Percentiles rank a stretch among this genome's conserved stretches.
Evolutionary conservation across 2,888 invertebrate genomes (phyloP).

Genomic region (Cinara cedri): DNA sequence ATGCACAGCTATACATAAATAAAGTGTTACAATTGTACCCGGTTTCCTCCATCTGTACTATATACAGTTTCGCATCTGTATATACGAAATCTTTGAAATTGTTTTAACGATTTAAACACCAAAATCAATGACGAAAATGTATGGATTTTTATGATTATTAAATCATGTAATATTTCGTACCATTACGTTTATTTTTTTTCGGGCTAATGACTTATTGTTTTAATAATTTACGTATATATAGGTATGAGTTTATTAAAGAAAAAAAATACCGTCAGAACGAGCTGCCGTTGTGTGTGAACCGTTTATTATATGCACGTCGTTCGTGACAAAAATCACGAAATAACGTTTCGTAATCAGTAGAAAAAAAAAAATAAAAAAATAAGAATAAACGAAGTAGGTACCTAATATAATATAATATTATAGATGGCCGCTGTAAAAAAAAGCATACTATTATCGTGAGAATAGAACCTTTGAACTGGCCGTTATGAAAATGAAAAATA

Average conservation of each 20-base stretch:
- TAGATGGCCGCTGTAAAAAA: too few species aligned
- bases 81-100: not conserved
- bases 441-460: not conserved
- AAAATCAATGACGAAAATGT: too few species aligned
- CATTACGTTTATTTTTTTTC: too few species aligned
- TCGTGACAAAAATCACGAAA: constrained; percentile 19
- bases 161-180: not conserved
- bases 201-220: too few species aligned
- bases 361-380: not conserved
- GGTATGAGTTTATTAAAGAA: not conserved
- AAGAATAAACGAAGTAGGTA: not conserved
- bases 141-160: too few species aligned
- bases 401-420: not conserved
- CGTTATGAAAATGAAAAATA: not conserved
- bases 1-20: too few species aligned
- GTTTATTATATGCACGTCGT: not conserved
- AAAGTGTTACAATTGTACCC: too few species aligned
- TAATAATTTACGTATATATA: not conserved
- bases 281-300: not conserved
- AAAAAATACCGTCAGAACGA: not conserved
- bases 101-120: not conserved
- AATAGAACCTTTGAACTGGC: constrained; percentile 20
- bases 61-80: too few species aligned
- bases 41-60: too few species aligned
- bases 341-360: not conserved